Evolutionary conservation across 2,113 vertebrate species (phyloP).

Genomic region (Candoia aspera): DNA sequence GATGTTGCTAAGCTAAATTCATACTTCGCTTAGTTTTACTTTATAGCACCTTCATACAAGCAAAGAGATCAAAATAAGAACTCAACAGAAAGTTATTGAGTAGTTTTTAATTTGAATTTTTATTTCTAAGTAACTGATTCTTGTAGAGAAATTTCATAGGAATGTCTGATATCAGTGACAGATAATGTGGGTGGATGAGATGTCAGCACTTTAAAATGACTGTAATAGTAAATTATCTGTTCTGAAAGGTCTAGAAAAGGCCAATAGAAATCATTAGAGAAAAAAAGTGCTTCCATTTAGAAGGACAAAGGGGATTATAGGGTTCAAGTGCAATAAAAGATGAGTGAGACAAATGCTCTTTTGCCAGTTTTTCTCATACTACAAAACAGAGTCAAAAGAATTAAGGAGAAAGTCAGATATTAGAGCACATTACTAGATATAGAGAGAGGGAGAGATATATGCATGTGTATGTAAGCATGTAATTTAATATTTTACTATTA

Average conservation of each 20-base stretch:
- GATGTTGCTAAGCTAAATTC: background rate
- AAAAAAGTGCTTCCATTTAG: background rate
- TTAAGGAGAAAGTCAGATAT: background rate
- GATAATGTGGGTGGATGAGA: background rate
- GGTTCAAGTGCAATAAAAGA: background rate
- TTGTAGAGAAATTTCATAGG: background rate
- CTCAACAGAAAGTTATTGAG: background rate
- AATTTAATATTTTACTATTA: too few species aligned
- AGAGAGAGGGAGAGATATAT: too few species aligned
- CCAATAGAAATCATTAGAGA: background rate
- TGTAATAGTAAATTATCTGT: background rate
- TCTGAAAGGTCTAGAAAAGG: background rate
- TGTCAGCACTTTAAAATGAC: background rate
- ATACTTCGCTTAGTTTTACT: background rate
- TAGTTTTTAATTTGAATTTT: background rate
- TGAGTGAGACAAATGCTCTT: background rate
- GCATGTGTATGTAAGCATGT: too few species aligned
- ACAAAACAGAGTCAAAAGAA: slow-evolving; percentile 9
- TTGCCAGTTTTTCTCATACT: background rate
- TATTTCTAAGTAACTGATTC: background rate
- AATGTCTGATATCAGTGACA: background rate
- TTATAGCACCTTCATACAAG: background rate
- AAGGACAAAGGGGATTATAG: background rate
- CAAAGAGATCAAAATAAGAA: background rate
- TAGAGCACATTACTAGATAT: too few species aligned